Percentiles rank a stretch among this genome's conserved stretches.
phyloP scores from a whole-genome alignment of 1,140 invertebrate genomes.

The Macrobrachium rosenbergii region DNA sequence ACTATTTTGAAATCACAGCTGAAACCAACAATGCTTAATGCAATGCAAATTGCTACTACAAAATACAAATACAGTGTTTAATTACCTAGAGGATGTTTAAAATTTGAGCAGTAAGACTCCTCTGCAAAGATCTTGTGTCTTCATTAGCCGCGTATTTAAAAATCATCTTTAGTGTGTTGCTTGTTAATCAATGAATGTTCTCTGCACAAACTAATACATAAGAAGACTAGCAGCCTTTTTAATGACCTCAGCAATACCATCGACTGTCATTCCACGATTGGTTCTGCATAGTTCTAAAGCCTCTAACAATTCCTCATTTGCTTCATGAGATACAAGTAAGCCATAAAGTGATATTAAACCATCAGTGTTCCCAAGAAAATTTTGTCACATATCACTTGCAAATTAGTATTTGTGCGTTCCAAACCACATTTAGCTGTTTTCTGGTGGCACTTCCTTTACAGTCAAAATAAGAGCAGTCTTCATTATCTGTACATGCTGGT shows the following conservation, averaged over 20 bases:
- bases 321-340: constrained; percentile 48
- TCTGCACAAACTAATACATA: constrained; percentile 27
- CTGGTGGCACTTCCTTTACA: constrained; percentile 55
- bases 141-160: too few species aligned
- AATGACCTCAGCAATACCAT: constrained; percentile 52
- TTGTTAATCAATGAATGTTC: not conserved
- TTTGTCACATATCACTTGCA: constrained; percentile 62
- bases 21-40: too few species aligned
- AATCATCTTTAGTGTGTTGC: too few species aligned
- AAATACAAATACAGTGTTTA: too few species aligned
- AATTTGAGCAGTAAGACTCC: too few species aligned
- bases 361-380: constrained; percentile 52
- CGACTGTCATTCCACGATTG: constrained; percentile 60
- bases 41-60: too few species aligned
- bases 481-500: constrained; percentile 52
- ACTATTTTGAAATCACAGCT: too few species aligned
- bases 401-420: constrained; percentile 57
- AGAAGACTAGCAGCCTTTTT: constrained; percentile 41
- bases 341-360: constrained; percentile 50
- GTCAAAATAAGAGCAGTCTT: constrained; percentile 64
- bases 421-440: constrained; percentile 38
- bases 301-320: constrained; percentile 37
- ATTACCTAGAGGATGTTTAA: too few species aligned
- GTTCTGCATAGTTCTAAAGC: constrained; percentile 56
- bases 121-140: too few species aligned